These are phyloP conservation scores for Apocheima hispidaria DNA, from an alignment of 2,888 invertebrate genomes.

Conservation along the genomic window DNA sequence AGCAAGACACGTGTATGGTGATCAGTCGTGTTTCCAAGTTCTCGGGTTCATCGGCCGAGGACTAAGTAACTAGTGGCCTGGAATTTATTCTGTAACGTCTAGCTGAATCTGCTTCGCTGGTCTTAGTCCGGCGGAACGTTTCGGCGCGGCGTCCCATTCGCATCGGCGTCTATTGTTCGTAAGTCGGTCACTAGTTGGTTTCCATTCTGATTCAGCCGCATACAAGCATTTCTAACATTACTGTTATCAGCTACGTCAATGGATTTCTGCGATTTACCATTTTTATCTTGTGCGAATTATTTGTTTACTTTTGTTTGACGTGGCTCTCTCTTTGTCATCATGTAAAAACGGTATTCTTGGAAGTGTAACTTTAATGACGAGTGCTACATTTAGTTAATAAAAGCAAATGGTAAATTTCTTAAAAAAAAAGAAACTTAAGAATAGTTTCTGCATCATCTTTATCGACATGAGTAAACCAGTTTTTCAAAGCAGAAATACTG, in stretches of 20 bases:
- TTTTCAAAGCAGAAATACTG: no score
- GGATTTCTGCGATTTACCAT: slow-evolving; percentile 29
- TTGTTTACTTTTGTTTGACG: slow-evolving; percentile 16
- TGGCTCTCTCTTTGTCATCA: slow-evolving; percentile 4
- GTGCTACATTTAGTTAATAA: not conserved
- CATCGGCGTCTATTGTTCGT: slow-evolving; percentile 55
- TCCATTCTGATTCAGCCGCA: slow-evolving; percentile 51
- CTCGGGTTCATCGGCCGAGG: slow-evolving; percentile 32
- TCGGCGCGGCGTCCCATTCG: slow-evolving; percentile 43
- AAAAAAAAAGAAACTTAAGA: no score
- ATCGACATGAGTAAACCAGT: no score
- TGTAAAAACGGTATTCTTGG: not conserved
- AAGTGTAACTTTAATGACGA: not conserved
- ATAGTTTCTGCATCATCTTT: no score
- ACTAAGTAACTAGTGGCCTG: slow-evolving; percentile 2
- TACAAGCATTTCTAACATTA: slow-evolving; percentile 41
- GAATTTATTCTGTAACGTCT: slow-evolving; percentile 8
- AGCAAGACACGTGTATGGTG: slow-evolving; percentile 30
- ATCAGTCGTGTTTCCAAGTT: slow-evolving; percentile 29
- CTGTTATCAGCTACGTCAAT: slow-evolving; percentile 26
- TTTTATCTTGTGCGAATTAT: slow-evolving; percentile 24
- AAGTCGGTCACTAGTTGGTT: slow-evolving; percentile 56
- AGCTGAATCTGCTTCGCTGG: slow-evolving; percentile 30
- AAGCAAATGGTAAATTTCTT: no score
- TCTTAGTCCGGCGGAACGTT: slow-evolving; percentile 51